These are phyloP conservation scores for Rhinoptilus africanus DNA, from an alignment of 2,113 vertebrate genomes.

Conservation along the genomic window DNA sequence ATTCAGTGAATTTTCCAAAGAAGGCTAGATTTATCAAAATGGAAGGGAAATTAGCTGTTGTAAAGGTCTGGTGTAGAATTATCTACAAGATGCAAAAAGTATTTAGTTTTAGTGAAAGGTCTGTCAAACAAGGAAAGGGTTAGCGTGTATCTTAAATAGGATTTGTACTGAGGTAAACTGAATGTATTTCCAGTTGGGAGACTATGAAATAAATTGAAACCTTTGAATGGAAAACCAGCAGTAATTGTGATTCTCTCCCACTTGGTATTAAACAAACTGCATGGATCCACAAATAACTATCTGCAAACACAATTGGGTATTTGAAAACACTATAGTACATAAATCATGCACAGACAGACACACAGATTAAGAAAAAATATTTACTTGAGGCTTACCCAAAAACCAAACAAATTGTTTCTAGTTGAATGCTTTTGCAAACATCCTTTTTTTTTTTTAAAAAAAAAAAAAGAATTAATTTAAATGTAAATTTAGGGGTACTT, in stretches of 20 bases:
- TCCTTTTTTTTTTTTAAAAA: background rate
- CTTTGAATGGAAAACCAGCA: constrained; percentile 23
- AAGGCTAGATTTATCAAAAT: background rate
- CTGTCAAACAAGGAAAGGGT: background rate
- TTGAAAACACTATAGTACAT: constrained; percentile 54
- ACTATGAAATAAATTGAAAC: constrained; percentile 11
- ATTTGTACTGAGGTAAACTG: constrained; percentile 21
- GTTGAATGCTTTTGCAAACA: constrained; percentile 51
- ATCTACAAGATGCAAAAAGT: background rate
- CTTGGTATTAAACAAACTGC: constrained; percentile 52
- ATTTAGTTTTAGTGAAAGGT: background rate
- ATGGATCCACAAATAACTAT: constrained; percentile 57
- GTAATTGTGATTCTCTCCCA: constrained; percentile 44
- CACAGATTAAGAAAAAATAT: constrained; percentile 68
- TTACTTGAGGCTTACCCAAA: constrained; percentile 58
- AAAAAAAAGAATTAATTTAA: constrained; percentile 63
- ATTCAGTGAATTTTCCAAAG: background rate
- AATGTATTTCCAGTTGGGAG: constrained; percentile 17
- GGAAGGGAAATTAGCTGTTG: background rate
- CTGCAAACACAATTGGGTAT: constrained; percentile 49
- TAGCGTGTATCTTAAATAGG: background rate
- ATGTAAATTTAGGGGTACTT: constrained; percentile 54
- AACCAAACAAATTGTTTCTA: constrained; percentile 66
- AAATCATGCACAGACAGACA: constrained; percentile 65
- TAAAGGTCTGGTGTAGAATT: background rate